Conservation (phyloP, 1,140 invertebrate species). For the Microplitis mediator region DNA sequence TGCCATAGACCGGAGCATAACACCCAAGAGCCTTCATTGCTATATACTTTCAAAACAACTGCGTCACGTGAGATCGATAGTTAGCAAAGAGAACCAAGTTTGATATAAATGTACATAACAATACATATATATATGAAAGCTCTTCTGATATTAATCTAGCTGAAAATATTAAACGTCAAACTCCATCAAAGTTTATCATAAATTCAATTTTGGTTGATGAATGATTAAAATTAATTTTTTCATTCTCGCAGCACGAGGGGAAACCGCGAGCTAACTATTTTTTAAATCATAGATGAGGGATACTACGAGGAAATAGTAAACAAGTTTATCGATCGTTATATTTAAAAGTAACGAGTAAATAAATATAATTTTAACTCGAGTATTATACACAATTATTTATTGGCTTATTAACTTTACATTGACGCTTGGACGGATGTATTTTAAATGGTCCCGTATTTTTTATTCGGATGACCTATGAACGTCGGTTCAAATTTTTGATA, state of each 20-base stretch:
- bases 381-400: background rate
- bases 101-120: background rate
- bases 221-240: background rate
- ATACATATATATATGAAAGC: too few relatives aligned
- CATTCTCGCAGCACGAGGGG: background rate
- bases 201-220: background rate
- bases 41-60: conserved; percentile 26
- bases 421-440: background rate
- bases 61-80: conserved; percentile 38
- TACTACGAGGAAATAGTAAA: background rate
- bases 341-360: background rate
- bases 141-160: background rate
- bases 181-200: background rate
- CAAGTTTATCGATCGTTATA: background rate
- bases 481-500: too few relatives aligned
- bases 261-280: background rate
- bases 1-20: background rate
- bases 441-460: background rate
- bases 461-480: background rate
- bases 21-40: conserved; percentile 6
- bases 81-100: conserved; percentile 15
- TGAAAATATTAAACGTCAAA: background rate
- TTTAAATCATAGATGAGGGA: background rate
- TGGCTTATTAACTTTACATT: background rate
- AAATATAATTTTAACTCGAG: background rate